phyloP scores from a whole-genome alignment of 2,888 invertebrate species.

The Synanthedon myopaeformis region DNA sequence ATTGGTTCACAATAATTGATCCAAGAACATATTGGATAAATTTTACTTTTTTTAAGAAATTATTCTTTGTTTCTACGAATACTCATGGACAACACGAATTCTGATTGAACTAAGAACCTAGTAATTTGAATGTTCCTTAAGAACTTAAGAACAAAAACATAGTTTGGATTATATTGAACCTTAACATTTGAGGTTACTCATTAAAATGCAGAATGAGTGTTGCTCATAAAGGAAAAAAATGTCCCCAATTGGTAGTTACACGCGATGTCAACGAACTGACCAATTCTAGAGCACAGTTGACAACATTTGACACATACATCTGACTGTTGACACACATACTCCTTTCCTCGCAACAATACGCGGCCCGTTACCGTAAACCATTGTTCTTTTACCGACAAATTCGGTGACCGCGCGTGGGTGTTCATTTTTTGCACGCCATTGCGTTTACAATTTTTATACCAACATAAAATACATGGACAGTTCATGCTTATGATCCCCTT shows the following conservation, averaged over 20 bases:
- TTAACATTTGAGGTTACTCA: too few relatives aligned
- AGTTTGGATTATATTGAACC: too few relatives aligned
- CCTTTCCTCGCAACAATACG: conserved; percentile 29
- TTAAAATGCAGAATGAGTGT: too few relatives aligned
- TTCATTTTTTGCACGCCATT: conserved; percentile 48
- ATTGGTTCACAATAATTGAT: too few relatives aligned
- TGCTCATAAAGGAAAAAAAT: not conserved
- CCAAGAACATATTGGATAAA: too few relatives aligned
- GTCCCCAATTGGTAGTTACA: not conserved
- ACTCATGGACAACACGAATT: too few relatives aligned
- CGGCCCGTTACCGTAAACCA: conserved; percentile 45
- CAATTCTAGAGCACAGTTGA: conserved; percentile 28
- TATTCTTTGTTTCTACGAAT: too few relatives aligned
- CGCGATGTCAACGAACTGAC: conserved; percentile 8
- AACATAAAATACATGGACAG: not conserved
- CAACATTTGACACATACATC: conserved; percentile 13
- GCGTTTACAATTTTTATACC: conserved; percentile 15
- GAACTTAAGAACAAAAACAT: too few relatives aligned
- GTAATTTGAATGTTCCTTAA: too few relatives aligned
- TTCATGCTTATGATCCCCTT: too few relatives aligned
- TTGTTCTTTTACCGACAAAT: conserved; percentile 54
- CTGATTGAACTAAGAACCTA: too few relatives aligned
- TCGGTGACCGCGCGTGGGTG: conserved; percentile 42
- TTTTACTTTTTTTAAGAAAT: too few relatives aligned
- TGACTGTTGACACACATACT: conserved; percentile 23